Base-by-base conservation (phyloP, 2,797 vertebrate species). In the Monodelphis domestica region DNA sequence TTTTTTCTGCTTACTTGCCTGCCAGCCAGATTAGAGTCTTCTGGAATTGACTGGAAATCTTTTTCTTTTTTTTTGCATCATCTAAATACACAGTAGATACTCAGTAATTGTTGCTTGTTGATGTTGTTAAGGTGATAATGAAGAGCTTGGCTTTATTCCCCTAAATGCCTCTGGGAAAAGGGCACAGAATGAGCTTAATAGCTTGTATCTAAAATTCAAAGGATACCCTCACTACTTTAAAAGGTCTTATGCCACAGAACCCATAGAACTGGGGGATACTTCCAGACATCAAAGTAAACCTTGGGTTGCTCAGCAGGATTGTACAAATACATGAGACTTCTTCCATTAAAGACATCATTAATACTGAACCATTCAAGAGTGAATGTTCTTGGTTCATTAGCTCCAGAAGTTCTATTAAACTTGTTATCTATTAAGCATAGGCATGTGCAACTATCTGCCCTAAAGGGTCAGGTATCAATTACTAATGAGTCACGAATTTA, bases 341-440 rank as follows among this genome's bases (percentile, higher is more conserved):
- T n/a, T 87, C 92, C 59, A 89, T 53, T 54, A 91, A 93, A 93
- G 28, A 95, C 14, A 87, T 30, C 59, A 30, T 7, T 92, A 93
- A 92, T 1, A 45, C 14, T 94, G 89, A 38, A 70, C 28, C 94
- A 96, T 90, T 93, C 57, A n/a, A 30, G 94, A 91, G 53, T 84
- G 53, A 78, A 90, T 88, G 92, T 90, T 89, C 38, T 93, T 88
- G 54, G 51, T 96, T 97, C 94, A 95, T 95, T 93, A 96, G 29
- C 29, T 97, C 94, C 94, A 91, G 59, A 93, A 96, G 94, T 3
- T 96, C n/a, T n/a, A n/a, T n/a, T n/a, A n/a, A n/a, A n/a, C n/a
- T n/a, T n/a, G n/a, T 15, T 94, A 91, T 91, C 91, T 97, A 93
- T 97, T 96, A 96, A 97, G 96, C 12, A 53, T 24, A 95, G 33